Conservation (phyloP, 2,797 vertebrate genomes). For the Hemitrygon akajei region DNA sequence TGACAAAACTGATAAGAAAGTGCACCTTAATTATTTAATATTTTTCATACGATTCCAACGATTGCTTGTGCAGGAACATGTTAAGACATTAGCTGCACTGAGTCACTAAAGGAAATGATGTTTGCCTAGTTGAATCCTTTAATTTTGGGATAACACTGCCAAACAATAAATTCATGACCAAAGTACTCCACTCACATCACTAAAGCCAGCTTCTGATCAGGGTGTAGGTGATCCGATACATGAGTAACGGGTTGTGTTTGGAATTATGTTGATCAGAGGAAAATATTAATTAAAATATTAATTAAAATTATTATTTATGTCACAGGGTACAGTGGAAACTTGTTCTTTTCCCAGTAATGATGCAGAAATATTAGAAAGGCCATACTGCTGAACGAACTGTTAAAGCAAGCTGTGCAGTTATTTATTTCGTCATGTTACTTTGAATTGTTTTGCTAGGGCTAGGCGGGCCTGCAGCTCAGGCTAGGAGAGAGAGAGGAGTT, state of each 20-base stretch:
- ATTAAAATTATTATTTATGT: background rate
- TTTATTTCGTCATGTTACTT: background rate
- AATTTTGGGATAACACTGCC: background rate
- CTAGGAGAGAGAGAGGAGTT: background rate
- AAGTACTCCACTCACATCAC: background rate
- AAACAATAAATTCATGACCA: background rate
- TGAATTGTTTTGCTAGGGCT: background rate
- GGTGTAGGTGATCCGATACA: background rate
- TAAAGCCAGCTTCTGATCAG: background rate
- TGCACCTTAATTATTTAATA: background rate
- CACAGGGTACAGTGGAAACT: background rate
- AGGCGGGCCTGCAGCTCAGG: constrained; percentile 24
- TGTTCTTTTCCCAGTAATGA: background rate
- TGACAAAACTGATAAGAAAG: background rate
- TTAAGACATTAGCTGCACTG: background rate
- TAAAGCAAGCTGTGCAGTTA: background rate
- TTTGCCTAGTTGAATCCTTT: background rate
- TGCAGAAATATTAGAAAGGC: background rate
- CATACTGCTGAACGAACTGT: background rate
- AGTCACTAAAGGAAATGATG: background rate
- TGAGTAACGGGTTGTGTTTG: background rate
- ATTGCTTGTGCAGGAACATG: background rate
- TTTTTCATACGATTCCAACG: background rate
- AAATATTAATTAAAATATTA: background rate
- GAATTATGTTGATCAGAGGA: background rate